These are phyloP conservation scores for Gymnopithys bicolor DNA, from an alignment of 2,797 vertebrate genomes.

Conservation along the genomic window DNA sequence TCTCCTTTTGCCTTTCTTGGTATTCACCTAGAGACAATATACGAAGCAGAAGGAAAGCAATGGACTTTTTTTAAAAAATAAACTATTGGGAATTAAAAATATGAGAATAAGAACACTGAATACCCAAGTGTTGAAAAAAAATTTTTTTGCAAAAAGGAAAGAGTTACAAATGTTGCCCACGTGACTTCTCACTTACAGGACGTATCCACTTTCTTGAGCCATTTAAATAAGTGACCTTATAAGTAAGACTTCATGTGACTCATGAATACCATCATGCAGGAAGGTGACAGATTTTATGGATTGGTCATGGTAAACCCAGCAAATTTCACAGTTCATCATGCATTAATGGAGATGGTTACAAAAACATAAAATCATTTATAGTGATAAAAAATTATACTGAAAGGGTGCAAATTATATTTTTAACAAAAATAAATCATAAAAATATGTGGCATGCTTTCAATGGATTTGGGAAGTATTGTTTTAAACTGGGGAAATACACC, in stretches of 20 bases:
- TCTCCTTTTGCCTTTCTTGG: not conserved
- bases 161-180: not conserved
- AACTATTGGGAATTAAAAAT: not conserved
- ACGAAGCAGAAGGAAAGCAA: not conserved
- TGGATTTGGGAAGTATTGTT: not conserved
- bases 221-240: slow-evolving; percentile 28
- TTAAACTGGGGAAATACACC: not conserved
- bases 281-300: slow-evolving; percentile 42
- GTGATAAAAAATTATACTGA: not conserved
- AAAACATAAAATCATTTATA: slow-evolving; percentile 26
- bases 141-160: not conserved
- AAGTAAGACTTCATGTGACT: not conserved
- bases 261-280: not conserved
- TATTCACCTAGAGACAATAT: not conserved
- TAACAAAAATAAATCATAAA: not conserved
- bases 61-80: too few relatives aligned
- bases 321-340: slow-evolving; percentile 47
- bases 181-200: not conserved
- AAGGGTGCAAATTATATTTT: slow-evolving; percentile 12
- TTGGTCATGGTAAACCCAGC: slow-evolving; percentile 44
- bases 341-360: slow-evolving; percentile 30
- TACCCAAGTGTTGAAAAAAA: not conserved
- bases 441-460: not conserved
- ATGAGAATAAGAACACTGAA: not conserved
- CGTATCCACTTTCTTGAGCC: not conserved